Evolutionary conservation across 1,140 invertebrate species (phyloP), one percentile per base, ranked within the genome.

Genomic region (Dreissena rostriformis): DNA sequence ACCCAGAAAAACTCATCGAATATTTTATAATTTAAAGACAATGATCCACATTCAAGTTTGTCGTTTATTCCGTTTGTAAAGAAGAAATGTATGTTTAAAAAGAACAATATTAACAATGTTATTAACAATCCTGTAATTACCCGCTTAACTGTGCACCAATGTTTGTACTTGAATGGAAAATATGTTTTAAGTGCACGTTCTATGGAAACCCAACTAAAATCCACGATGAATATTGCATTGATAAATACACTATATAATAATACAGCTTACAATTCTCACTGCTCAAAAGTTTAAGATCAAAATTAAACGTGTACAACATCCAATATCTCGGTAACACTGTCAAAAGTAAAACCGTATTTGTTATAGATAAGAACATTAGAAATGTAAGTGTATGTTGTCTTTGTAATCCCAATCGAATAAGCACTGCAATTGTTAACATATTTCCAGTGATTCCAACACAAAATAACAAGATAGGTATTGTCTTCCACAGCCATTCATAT

Each of bases 181-280:
- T n/a, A n/a, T n/a, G n/a, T n/a, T n/a, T n/a, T n/a, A n/a, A n/a
- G n/a, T n/a, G n/a, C n/a, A n/a, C n/a, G 49, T 81, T 84, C 17
- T n/a, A n/a, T n/a, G n/a, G n/a, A n/a, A n/a, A n/a, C n/a, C n/a
- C n/a, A n/a, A n/a, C n/a, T n/a, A n/a, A n/a, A n/a, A n/a, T n/a
- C n/a, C n/a, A n/a, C n/a, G n/a, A n/a, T n/a, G n/a, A n/a, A n/a
- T n/a, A n/a, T n/a, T n/a, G n/a, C n/a, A n/a, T n/a, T n/a, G n/a
- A n/a, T n/a, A 83, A 57, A 74, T 92, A 92, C 1, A 90, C 79
- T 14, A 89, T 29, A 76, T 90, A 92, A 7, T 87, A 72, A 80
- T 90, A 83, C 1, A 89, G 22, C 79, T 88, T 88, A 67, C 91
- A 92, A 0, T 85, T 77, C 7, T 61, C 65, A 28, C 83, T 26